Conservation (phyloP, 2,888 invertebrate species). For the Agrilus biguttatus region DNA sequence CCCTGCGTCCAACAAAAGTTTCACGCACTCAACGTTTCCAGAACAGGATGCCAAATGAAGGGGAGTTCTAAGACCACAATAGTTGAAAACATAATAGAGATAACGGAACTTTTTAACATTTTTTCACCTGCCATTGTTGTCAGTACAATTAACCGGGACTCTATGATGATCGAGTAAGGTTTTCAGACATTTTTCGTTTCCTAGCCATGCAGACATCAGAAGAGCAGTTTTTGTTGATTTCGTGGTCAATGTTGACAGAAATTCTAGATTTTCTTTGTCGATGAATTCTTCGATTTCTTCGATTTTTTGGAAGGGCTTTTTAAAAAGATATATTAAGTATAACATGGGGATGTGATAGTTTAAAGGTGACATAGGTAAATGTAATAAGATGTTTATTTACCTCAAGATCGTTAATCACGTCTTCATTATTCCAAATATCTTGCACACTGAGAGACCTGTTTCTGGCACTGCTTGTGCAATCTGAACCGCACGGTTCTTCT, state of each 20-base stretch:
- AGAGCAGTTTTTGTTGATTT: conserved; percentile 32
- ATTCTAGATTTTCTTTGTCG: conserved; percentile 32
- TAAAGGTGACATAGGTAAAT: not conserved
- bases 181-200: conserved; percentile 38
- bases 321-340: too few species aligned
- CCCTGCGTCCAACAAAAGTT: conserved; percentile 50
- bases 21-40: conserved; percentile 56
- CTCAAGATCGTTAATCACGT: conserved; percentile 20
- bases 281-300: conserved; percentile 30
- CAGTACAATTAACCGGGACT: conserved; percentile 47
- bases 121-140: conserved; percentile 51
- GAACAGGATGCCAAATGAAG: conserved; percentile 69
- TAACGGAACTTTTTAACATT: not conserved
- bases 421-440: conserved; percentile 26
- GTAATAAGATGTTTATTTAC: conserved; percentile 16
- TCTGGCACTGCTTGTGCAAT: conserved; percentile 20
- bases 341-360: not conserved
- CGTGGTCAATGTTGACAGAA: conserved; percentile 17
- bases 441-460: conserved; percentile 16
- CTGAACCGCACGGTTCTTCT: conserved; percentile 32
- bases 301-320: conserved; percentile 32
- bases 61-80: conserved; percentile 35
- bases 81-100: not conserved
- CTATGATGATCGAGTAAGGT: conserved; percentile 36
- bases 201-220: conserved; percentile 47